phyloP scores from a whole-genome alignment of 2,888 invertebrate genomes.

The Portevinia maculata region DNA sequence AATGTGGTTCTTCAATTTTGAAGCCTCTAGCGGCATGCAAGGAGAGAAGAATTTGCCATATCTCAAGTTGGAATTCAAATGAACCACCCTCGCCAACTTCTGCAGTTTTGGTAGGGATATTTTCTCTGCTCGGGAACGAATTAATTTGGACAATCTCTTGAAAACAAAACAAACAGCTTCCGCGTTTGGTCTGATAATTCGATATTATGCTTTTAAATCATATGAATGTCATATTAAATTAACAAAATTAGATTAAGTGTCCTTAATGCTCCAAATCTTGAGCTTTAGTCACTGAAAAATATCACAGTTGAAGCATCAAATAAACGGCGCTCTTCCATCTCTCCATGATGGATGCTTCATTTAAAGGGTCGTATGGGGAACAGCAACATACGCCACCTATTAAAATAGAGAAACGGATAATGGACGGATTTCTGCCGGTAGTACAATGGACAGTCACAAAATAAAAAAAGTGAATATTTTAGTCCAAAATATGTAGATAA shows the following conservation, averaged over 20 bases:
- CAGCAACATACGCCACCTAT: too few relatives aligned
- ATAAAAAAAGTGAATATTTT: conserved; percentile 90
- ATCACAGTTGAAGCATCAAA: conserved; percentile 87
- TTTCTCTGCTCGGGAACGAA: not conserved
- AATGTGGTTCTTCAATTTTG: too few relatives aligned
- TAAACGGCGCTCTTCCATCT: conserved; percentile 84
- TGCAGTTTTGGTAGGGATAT: not conserved
- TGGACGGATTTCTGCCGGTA: too few relatives aligned
- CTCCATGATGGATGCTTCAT: conserved; percentile 86
- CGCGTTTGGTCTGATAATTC: conserved; percentile 82
- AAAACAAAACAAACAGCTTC: conserved; percentile 77
- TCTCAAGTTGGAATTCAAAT: too few relatives aligned
- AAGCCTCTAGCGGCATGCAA: too few relatives aligned
- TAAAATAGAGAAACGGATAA: too few relatives aligned
- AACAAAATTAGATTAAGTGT: conserved; percentile 86
- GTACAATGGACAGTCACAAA: too few relatives aligned
- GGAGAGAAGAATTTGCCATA: too few relatives aligned
- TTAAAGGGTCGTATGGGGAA: conserved; percentile 88
- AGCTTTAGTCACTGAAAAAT: conserved; percentile 91
- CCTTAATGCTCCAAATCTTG: conserved; percentile 88
- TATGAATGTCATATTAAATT: conserved; percentile 89
- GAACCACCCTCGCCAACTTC: not conserved
- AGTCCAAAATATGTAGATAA: conserved; percentile 92
- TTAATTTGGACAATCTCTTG: conserved; percentile 86
- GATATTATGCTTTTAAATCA: conserved; percentile 87